These are phyloP conservation scores for Bucco capensis DNA, from an alignment of 2,113 vertebrate genomes.

Conservation along the genomic window DNA sequence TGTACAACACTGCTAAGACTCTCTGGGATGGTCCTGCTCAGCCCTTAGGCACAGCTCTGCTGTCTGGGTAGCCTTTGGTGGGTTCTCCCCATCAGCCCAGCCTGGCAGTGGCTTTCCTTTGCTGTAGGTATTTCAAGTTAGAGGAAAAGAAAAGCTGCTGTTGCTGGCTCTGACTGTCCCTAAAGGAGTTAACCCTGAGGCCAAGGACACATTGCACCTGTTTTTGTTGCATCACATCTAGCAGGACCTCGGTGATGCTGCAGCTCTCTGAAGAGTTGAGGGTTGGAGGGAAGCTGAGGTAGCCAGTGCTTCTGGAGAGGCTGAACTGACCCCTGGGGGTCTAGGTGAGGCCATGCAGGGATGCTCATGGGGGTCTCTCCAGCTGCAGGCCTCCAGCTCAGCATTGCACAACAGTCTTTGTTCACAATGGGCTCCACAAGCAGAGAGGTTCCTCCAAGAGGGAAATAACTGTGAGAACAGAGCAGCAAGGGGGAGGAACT, in stretches of 20 bases:
- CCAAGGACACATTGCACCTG: neutral
- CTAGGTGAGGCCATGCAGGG: neutral
- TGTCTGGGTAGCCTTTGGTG: neutral
- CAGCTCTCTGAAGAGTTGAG: neutral
- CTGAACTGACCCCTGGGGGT: neutral
- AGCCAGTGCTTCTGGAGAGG: neutral
- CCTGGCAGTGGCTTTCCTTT: neutral
- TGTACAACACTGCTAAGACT: rapidly evolving
- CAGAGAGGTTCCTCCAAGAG: neutral
- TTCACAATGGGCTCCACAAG: neutral
- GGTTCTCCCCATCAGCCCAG: neutral
- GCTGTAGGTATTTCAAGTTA: neutral
- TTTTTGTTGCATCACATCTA: neutral
- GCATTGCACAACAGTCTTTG: neutral
- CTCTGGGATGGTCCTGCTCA: rapidly evolving
- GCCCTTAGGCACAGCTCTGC: rapidly evolving
- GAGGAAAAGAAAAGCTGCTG: neutral
- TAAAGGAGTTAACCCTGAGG: neutral
- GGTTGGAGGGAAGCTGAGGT: neutral
- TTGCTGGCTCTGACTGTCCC: neutral
- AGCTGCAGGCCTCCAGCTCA: neutral
- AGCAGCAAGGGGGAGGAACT: neutral
- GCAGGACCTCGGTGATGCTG: neutral
- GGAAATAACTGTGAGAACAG: neutral
- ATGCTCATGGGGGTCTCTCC: neutral